Percentiles rank a stretch among this genome's conserved stretches.
Evolutionary conservation across 2,888 invertebrate genomes (phyloP).

Genomic region (Polydrusus cervinus): DNA sequence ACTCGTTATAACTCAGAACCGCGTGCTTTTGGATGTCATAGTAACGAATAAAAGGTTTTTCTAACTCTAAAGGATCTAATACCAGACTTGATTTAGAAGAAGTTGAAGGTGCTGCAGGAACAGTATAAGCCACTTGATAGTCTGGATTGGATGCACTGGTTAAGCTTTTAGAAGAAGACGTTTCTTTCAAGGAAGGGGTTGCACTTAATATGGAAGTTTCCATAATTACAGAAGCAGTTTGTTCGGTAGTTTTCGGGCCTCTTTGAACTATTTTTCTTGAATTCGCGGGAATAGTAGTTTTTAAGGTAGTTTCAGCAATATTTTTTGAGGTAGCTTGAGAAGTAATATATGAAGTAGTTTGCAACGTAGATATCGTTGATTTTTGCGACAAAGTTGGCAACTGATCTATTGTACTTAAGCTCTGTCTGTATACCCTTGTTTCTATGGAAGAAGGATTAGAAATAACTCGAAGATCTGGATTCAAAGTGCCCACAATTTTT

Average conservation of each 20-base stretch:
- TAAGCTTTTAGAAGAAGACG: background rate
- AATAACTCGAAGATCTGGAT: background rate
- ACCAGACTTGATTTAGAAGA: background rate
- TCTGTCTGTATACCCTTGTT: background rate
- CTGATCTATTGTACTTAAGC: background rate
- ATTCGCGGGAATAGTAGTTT: too few relatives aligned
- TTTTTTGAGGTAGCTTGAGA: too few relatives aligned
- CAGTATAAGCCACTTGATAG: background rate
- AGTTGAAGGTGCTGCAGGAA: background rate
- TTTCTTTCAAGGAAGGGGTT: background rate
- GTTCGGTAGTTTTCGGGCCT: background rate
- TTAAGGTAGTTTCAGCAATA: too few relatives aligned
- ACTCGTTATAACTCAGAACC: background rate
- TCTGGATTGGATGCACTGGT: background rate
- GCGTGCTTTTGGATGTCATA: conserved; percentile 2
- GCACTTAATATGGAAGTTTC: background rate
- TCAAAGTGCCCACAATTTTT: background rate
- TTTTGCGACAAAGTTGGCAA: background rate
- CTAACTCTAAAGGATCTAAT: background rate
- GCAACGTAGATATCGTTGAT: too few relatives aligned
- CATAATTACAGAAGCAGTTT: background rate
- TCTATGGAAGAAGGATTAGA: background rate
- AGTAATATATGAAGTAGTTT: too few relatives aligned
- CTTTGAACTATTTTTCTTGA: too few relatives aligned
- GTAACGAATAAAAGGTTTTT: background rate